Evolutionary conservation across 2,888 invertebrate species (phyloP).

Genomic region (Taphrorychus bicolor): DNA sequence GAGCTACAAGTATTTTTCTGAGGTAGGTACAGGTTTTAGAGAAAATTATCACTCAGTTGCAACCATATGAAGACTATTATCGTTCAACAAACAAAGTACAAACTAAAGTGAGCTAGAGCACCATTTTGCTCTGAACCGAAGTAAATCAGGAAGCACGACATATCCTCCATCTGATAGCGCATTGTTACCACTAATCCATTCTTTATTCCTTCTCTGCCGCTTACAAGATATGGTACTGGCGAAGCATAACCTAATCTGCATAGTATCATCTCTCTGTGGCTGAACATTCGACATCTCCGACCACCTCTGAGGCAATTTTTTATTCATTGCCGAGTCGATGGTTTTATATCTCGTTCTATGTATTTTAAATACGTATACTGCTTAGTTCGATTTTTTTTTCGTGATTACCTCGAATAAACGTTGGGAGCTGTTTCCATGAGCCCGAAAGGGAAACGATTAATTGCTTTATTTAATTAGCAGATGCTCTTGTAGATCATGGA

Average conservation of each 20-base stretch:
- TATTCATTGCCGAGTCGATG: background rate
- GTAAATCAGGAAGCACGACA: background rate
- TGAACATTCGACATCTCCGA: background rate
- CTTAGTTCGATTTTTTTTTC: background rate
- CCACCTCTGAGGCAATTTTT: background rate
- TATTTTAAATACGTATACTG: background rate
- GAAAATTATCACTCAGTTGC: too few species aligned
- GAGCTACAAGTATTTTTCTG: too few species aligned
- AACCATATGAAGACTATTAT: too few species aligned
- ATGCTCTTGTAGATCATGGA: constrained; percentile 1
- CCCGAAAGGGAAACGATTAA: constrained; percentile 6
- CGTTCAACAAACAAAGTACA: too few species aligned
- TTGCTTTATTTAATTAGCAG: constrained; percentile 7
- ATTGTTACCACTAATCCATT: background rate
- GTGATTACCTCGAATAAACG: background rate
- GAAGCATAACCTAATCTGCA: background rate
- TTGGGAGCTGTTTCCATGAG: constrained; percentile 1
- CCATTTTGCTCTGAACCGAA: too few species aligned
- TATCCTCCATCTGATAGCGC: background rate
- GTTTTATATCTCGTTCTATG: background rate
- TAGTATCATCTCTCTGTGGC: constrained; percentile 2
- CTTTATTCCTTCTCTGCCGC: background rate
- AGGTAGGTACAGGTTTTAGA: too few species aligned
- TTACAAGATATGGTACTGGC: background rate
- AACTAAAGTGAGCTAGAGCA: too few species aligned